Evolutionary conservation across 2,888 invertebrate genomes (phyloP), one percentile per base, ranked within the genome.

Genomic region (Terebella lapidaria): DNA sequence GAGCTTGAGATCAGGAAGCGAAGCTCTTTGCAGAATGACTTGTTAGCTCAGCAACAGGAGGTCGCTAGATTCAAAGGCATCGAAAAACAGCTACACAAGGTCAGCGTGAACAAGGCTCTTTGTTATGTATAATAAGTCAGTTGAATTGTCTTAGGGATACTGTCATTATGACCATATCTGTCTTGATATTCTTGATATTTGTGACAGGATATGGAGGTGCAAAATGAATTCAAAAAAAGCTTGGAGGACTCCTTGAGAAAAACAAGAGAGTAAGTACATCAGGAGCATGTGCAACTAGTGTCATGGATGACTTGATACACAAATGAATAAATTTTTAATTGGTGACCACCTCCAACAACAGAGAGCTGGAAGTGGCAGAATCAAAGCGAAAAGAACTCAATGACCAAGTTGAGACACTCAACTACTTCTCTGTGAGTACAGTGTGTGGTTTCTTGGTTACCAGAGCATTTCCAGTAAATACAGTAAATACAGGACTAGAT

Each of bases 331-430:
- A 35, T 35, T 35, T 35, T 35, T 35, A 35, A n/a, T n/a, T n/a
- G n/a, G n/a, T n/a, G n/a, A n/a, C n/a, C n/a, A n/a, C n/a, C n/a
- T n/a, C n/a, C n/a, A n/a, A n/a, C n/a, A 70, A 18, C 67, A 78
- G 78, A 24, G 77, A 77, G 25, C 56, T 71, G 54, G 71, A 71
- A 58, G 85, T 87, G 29, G 87, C 87, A 72, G 86, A 88, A 65
- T 79, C 88, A 47, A 87, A 87, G 71, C 89, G 92, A 84, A 92
- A 93, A 76, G 96, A 97, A 80, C 83, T 96, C 35, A 92, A 94
- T 73, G 94, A 94, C 70, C 94, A 94, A 78, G 83, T 95, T 58
- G 96, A 96, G 82, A 92, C 92, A 42, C 95, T 97, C 81, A 94
- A 94, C 81, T 92, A 94, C 81, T 96, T 96, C 83, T 90, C 93